Evolutionary conservation across 2,113 vertebrate species (phyloP).

Genomic region (Myiozetetes cayanensis): DNA sequence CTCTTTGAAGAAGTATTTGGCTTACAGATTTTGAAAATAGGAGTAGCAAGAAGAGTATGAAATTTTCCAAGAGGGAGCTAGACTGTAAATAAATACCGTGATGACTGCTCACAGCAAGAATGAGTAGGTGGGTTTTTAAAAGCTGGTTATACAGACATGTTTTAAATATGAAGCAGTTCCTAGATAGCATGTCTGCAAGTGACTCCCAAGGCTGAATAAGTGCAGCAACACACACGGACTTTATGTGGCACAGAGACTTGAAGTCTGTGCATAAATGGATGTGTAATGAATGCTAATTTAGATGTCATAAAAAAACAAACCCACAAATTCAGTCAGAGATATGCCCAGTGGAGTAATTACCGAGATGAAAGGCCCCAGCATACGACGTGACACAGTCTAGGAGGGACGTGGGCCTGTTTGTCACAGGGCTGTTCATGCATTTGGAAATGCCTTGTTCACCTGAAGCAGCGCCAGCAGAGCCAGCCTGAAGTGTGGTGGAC

Average conservation of each 20-base stretch:
- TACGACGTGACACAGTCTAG: neutral
- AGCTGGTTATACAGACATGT: neutral
- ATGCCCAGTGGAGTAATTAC: neutral
- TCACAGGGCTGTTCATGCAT: rapidly evolving
- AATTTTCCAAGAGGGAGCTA: neutral
- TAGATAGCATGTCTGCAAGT: neutral
- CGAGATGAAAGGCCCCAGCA: neutral
- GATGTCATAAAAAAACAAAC: neutral
- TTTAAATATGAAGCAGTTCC: neutral
- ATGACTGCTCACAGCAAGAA: neutral
- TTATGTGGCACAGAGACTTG: neutral
- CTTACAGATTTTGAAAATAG: neutral
- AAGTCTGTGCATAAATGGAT: neutral
- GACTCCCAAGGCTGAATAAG: neutral
- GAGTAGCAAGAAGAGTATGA: neutral
- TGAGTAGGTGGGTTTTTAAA: neutral
- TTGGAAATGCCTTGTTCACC: neutral
- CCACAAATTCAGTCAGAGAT: neutral
- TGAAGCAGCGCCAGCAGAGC: neutral
- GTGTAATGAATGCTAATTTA: neutral
- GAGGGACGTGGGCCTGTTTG: rapidly evolving
- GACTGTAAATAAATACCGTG: neutral
- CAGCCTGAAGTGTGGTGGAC: neutral
- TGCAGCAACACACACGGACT: neutral
- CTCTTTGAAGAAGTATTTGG: neutral